Base-by-base conservation (phyloP, 2,888 invertebrate genomes). In the Heliothis peltigera region DNA sequence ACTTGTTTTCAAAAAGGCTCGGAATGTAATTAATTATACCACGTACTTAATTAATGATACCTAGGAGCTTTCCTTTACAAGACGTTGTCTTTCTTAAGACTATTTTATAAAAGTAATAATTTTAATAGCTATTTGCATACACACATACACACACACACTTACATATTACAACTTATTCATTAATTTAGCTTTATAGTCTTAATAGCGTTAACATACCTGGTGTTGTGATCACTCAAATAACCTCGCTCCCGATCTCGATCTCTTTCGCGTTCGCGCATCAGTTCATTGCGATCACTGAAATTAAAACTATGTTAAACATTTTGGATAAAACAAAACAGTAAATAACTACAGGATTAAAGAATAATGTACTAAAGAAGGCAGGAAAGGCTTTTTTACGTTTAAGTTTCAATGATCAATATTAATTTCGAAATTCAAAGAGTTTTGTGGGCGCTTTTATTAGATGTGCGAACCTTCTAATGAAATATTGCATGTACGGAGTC, bases 211-310 rank as follows among this genome's bases (percentile, higher is more conserved):
- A 63, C 77, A 46, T 51, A 97, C 97, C 97, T 96, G 71, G 97
- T 96, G 89, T 97, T 97, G 84, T 97, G 97, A 88, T 98, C 98
- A 86, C 97, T 97, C 75, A 97, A 95, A 87, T 98, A 97, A 70
- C 98, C 98, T 47, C 96, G 86, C 66, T 82, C 95, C n/a, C n/a
- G n/a, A n/a, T n/a, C n/a, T 4, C 93, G 90, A 75, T 96, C 96
- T 21, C 96, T 89, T 73, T 97, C 97, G 55, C 97, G 96, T 86
- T 98, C 98, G 67, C 97, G 93, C 86, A 98, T 96, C 79, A 98
- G 93, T 91, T 98, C 98, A 89, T 98, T 98, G 77, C 98, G 96
- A 92, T 98, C 98, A 88, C 98, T 96, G 77, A 62, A 88, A 87
- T 64, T 21, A 54, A n/a, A 28, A 25, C 2, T 61, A 28, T 8